Base-by-base conservation (phyloP, 2,797 vertebrate species). In the Sebastes steindachneri region DNA sequence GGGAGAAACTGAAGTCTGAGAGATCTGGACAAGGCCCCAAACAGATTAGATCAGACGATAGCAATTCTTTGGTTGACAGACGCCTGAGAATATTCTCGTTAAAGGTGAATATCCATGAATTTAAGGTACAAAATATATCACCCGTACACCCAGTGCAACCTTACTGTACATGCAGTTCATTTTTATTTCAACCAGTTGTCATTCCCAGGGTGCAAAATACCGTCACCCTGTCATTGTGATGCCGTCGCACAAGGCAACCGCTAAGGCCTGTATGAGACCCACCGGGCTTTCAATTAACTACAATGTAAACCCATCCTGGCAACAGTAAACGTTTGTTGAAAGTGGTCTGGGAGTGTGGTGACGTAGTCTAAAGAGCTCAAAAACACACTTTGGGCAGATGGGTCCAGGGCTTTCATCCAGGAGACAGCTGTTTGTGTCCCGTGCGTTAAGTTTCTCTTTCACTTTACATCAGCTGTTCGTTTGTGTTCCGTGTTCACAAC, bases 21-120 rank as follows among this genome's bases (percentile, higher is more conserved):
- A 89, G 55, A 75, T 77, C 86, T 90, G 83, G 82, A 90, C 68
- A 37, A 28, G 31, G 55, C 67, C 86, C 68, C 81, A 69, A 41
- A 62, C 67, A 79, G 55, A 85, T 79, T 73, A 84, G 33, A 84
- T 82, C 19, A 6, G 5, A 75, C 9, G 45, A 72, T 75, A 66
- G 28, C 4, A 26, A 65, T 69, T 17, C 28, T 51, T 28, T 69
- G 37, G 28, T n/a, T 63, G 54, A 78, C 11, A 15, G 45, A 63
- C 31, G 14, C 14, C 2, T 55, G 17, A 60, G 37, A 69, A 37
- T 8, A 66, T 57, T 45, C 35, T 23, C n/a, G 0, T 29, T 65
- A 31, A 74, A 48, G 1, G 73, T 76, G 5, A 77, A 72, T 66
- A 33, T 41, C 19, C 35, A 72, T 59, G 3, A 29, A 75, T 77